Conservation (phyloP, 2,797 vertebrate genomes). For the Oceanodroma leucorhoa region DNA sequence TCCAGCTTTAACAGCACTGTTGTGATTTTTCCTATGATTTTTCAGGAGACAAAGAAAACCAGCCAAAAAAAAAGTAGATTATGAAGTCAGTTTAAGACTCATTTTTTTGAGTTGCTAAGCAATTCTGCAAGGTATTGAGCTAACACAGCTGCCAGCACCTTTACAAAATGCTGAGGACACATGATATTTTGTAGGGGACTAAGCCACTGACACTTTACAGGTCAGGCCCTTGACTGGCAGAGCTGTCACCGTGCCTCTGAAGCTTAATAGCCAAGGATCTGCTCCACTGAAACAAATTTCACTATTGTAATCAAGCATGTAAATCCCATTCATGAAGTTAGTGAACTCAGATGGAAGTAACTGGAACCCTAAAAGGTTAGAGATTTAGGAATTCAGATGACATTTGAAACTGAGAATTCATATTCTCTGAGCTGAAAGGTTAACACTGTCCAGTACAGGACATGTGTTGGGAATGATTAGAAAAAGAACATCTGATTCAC, state of each 20-base stretch:
- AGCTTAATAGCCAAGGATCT: neutral
- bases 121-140: neutral
- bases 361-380: neutral
- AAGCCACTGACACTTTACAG: neutral
- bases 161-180: neutral
- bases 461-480: neutral
- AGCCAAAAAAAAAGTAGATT: neutral
- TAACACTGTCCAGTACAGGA: neutral
- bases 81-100: neutral
- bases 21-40: neutral
- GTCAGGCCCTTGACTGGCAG: neutral
- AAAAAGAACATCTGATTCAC: neutral
- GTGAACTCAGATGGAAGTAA: neutral
- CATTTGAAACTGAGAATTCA: neutral
- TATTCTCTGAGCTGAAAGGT: constrained; percentile 14
- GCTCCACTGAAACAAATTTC: neutral
- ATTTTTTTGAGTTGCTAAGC: neutral
- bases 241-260: neutral
- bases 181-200: neutral
- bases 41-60: neutral
- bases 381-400: neutral
- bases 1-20: neutral
- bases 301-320: neutral
- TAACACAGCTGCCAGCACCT: neutral
- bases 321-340: neutral